phyloP scores from a whole-genome alignment of 2,113 vertebrate genomes.

The Amia ocellicauda region DNA sequence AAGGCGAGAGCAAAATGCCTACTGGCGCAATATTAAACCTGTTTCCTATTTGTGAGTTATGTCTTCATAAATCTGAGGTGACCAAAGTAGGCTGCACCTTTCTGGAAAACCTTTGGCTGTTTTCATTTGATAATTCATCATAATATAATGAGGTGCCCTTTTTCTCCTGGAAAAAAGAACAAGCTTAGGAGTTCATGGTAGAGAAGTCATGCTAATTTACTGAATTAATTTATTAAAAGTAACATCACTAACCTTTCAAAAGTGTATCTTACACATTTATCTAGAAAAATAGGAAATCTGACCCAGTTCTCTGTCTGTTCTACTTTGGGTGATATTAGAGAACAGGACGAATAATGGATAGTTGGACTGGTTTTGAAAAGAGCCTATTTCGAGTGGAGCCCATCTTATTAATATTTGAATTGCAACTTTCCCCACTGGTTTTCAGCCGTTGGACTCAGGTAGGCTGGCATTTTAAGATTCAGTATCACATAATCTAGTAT shows the following conservation, averaged over 20 bases:
- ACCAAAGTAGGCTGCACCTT: conserved; percentile 16
- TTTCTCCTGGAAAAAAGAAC: conserved; percentile 25
- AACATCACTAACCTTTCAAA: conserved; percentile 35
- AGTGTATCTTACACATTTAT: conserved; percentile 28
- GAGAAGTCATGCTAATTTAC: conserved; percentile 29
- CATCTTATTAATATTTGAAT: too few species aligned
- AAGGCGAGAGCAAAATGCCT: not conserved
- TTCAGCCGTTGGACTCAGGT: too few species aligned
- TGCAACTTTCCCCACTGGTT: too few species aligned
- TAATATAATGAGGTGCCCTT: conserved; percentile 31
- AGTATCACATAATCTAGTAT: too few species aligned
- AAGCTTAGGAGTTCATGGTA: conserved; percentile 21
- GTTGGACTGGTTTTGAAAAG: too few species aligned
- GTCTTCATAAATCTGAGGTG: conserved; percentile 18
- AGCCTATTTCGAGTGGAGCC: too few species aligned
- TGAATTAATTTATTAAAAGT: conserved; percentile 30
- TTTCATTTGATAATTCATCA: conserved; percentile 35
- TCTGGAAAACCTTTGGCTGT: conserved; percentile 18
- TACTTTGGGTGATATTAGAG: conserved; percentile 2
- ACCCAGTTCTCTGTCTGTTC: conserved; percentile 23
- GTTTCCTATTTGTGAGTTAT: conserved; percentile 17
- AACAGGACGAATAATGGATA: too few species aligned
- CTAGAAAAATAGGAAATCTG: conserved; percentile 22
- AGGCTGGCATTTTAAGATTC: too few species aligned
- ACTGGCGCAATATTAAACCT: not conserved